These are phyloP conservation scores for Mormyrus hasselquistii DNA, from an alignment of 2,797 vertebrate species.

Conservation along the genomic window DNA sequence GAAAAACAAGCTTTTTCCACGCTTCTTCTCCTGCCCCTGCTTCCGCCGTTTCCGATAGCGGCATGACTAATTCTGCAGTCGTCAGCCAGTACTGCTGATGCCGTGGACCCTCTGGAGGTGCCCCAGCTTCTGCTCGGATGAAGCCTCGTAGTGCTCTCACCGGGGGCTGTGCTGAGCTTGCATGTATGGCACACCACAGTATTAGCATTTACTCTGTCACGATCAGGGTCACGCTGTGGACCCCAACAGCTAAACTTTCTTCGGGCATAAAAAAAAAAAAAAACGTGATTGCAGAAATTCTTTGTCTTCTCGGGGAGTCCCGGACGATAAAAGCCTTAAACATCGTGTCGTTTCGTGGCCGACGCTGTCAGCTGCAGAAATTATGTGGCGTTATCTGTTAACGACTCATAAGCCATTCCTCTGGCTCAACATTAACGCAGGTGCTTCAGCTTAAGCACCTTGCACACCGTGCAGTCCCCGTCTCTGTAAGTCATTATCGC, in stretches of 20 bases:
- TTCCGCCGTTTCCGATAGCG: constrained; percentile 15
- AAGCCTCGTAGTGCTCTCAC: background rate
- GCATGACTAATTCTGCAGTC: constrained; percentile 53
- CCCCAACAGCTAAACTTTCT: background rate
- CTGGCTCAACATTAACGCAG: background rate
- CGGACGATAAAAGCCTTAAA: background rate
- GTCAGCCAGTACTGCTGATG: constrained; percentile 51
- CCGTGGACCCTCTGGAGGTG: constrained; percentile 1
- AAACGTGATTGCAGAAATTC: background rate
- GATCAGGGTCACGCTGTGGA: background rate
- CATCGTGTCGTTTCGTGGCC: background rate
- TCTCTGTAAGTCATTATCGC: background rate
- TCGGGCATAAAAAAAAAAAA: background rate
- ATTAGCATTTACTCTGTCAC: background rate
- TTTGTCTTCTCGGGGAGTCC: background rate
- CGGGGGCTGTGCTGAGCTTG: background rate
- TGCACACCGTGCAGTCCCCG: background rate
- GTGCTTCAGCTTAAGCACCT: background rate
- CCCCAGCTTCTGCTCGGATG: no score
- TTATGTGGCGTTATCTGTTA: background rate
- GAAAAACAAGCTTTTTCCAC: constrained; percentile 42
- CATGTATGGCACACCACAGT: background rate
- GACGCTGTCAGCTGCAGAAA: background rate
- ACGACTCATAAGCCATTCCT: background rate
- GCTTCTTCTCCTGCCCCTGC: constrained; percentile 38